Conservation (phyloP, 2,888 invertebrate genomes). For the Andrena fulva region DNA sequence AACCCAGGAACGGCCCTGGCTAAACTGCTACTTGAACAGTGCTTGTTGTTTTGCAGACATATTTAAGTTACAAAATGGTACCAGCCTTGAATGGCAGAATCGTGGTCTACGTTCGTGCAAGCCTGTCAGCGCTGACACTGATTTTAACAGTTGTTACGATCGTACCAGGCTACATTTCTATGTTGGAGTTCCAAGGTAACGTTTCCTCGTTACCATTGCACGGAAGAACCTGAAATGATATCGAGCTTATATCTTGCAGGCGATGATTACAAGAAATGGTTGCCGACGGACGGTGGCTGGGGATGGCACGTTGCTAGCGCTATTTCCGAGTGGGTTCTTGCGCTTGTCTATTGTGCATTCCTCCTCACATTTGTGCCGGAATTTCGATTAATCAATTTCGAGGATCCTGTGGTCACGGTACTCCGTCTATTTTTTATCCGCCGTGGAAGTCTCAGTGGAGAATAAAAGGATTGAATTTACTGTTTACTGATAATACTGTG, state of each 20-base stretch:
- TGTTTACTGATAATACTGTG: too few relatives aligned
- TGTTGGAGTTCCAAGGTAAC: constrained; percentile 77
- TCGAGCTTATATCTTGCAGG: constrained; percentile 75
- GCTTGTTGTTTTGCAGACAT: constrained; percentile 74
- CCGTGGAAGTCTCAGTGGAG: background rate
- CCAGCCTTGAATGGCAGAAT: constrained; percentile 75
- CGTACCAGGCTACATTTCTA: constrained; percentile 76
- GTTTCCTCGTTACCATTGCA: background rate
- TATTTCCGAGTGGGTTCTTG: constrained; percentile 86
- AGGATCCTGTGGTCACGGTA: constrained; percentile 76
- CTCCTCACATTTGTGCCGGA: constrained; percentile 86
- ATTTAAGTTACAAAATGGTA: constrained; percentile 80
- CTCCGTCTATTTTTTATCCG: too few relatives aligned
- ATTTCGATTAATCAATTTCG: constrained; percentile 83
- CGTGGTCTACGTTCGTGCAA: constrained; percentile 76
- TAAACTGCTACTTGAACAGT: background rate
- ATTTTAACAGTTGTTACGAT: constrained; percentile 74
- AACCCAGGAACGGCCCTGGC: background rate
- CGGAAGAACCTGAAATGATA: background rate
- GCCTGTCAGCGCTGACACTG: constrained; percentile 73
- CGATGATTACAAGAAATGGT: constrained; percentile 85
- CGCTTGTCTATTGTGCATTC: constrained; percentile 85
- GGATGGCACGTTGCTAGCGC: constrained; percentile 86
- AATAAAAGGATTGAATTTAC: background rate
- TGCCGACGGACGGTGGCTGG: constrained; percentile 86